Evolutionary conservation across 2,113 vertebrate species (phyloP).

Genomic region (Pongo pygmaeus): DNA sequence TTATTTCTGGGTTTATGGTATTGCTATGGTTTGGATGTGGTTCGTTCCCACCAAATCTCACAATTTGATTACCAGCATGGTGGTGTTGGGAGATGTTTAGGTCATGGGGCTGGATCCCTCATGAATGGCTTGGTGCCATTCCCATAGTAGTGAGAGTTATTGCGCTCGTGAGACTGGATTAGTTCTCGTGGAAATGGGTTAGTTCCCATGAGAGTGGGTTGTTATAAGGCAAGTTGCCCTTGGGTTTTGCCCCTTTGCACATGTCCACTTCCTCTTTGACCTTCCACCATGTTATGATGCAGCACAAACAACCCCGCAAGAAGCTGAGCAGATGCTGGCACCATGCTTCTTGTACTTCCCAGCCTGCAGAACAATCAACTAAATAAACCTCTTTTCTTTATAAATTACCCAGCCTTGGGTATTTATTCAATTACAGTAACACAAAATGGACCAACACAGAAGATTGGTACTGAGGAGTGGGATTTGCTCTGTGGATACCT

Average conservation of each 20-base stretch:
- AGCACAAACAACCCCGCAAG: neutral
- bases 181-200: neutral
- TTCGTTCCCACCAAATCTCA: neutral
- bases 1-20: conserved; percentile 24
- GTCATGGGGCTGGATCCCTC: neutral
- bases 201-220: neutral
- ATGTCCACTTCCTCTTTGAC: neutral
- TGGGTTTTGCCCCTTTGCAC: neutral
- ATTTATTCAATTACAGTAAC: neutral
- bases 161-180: neutral
- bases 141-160: neutral
- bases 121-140: neutral
- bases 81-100: neutral
- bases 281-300: neutral
- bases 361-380: neutral
- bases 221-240: neutral
- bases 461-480: neutral
- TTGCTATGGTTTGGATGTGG: neutral
- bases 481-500: neutral
- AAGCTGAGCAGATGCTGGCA: neutral
- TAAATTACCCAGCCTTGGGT: neutral
- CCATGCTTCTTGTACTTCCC: neutral
- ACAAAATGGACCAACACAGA: neutral
- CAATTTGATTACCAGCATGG: neutral
- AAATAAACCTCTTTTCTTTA: neutral